A percentile compares a stretch with the other conserved stretches of the same genome.
Evolutionary conservation across 2,888 invertebrate genomes (phyloP).

Genomic region (Endomychus coccineus): DNA sequence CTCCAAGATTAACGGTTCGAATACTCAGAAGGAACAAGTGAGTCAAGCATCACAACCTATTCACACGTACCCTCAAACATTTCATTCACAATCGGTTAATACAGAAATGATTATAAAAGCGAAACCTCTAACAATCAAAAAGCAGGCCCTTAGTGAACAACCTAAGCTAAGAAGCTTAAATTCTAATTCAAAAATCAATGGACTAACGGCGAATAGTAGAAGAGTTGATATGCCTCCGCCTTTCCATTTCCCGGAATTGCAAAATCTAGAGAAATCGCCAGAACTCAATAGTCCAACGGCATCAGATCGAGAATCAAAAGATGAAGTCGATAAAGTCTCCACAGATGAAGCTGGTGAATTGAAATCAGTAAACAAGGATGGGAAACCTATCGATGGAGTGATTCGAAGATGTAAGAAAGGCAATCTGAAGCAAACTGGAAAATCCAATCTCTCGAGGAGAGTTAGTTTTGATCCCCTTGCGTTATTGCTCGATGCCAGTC

Average conservation of each 20-base stretch:
- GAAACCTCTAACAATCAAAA: constrained; percentile 74
- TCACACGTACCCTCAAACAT: not conserved
- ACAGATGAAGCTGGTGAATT: constrained; percentile 31
- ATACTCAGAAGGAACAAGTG: constrained; percentile 7
- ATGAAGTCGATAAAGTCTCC: constrained; percentile 30
- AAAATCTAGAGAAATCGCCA: constrained; percentile 45
- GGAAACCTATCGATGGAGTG: constrained; percentile 43
- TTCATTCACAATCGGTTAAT: constrained; percentile 35
- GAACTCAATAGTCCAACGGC: constrained; percentile 30
- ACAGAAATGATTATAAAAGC: constrained; percentile 59
- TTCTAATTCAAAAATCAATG: constrained; percentile 49
- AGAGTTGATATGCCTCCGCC: constrained; percentile 79
- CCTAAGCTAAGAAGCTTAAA: constrained; percentile 60
- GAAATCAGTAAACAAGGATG: constrained; percentile 31
- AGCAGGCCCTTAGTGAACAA: constrained; percentile 73
- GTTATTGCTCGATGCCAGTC: constrained; percentile 88
- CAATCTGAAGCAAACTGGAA: constrained; percentile 68
- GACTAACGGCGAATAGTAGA: constrained; percentile 61
- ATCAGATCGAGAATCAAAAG: constrained; percentile 19
- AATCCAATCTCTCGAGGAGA: constrained; percentile 67
- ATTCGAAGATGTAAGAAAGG: constrained; percentile 71
- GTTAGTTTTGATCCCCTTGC: constrained; percentile 98
- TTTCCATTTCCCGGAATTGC: constrained; percentile 71
- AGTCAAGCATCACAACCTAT: not conserved
- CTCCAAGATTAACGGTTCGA: not conserved